Evolutionary conservation across 2,797 vertebrate genomes (phyloP), one percentile per base, ranked within the genome.

Genomic region (Gambelia wislizenii): DNA sequence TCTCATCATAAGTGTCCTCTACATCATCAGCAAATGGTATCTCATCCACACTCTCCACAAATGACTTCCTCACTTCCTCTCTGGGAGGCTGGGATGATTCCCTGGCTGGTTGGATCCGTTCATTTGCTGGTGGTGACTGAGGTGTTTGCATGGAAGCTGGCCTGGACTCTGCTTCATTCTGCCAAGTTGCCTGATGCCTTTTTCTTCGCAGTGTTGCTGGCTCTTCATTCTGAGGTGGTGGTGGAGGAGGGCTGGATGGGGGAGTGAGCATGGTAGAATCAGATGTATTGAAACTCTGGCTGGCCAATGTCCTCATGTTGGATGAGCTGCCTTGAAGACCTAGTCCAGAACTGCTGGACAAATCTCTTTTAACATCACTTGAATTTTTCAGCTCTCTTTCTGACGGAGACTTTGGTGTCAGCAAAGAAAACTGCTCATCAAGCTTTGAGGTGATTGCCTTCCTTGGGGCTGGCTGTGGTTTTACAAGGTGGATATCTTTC

Each of bases 11-110:
- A 0, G 97, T 97, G 89, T 99, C 99, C 76, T 99, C 99, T 54
- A 99, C 98, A 0, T 99, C 99, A 0, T 99, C 99, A 0, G 99
- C 99, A 87, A 99, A 99, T 0, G 99, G 99, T 88, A 99, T 99
- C 95, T 99, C 99, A 8, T 98, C 99, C 84, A 99, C 98, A 0
- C 98, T 99, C 96, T 99, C 99, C 2, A 98, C 98, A 4, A 99
- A 99, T 0, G 99, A 99, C 92, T 99, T 99, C 39, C 98, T 97
- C 0, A 93, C 94, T 0, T 98, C 97, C 0, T 97, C 97, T 0
- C 95, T 95, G 16, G 93, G 95, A 2, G 97, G 94, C 39, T 96
- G 97, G 85, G 96, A 93, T 0, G 97, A 90, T 83, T 98, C 98
- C 84, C 75, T 94, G 25, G 92, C 91, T 74, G 91, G 67, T 69